Evolutionary conservation across 2,888 invertebrate genomes (phyloP).

Genomic region (Yponomeuta malinellus): DNA sequence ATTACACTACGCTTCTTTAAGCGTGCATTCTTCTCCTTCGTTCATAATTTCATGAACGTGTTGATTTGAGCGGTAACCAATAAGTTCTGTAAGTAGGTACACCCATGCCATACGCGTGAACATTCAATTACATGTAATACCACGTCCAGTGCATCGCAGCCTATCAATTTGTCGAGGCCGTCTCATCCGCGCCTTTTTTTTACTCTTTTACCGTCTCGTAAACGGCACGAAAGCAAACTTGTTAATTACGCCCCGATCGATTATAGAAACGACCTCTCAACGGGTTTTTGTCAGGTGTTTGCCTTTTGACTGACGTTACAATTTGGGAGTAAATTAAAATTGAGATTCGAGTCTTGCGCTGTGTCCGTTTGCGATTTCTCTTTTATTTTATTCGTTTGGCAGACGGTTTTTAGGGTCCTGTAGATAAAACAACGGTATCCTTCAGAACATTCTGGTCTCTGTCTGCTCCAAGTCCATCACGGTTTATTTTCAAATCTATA

Average conservation of each 20-base stretch:
- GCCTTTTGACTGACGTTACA: constrained; percentile 18
- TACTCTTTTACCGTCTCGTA: constrained; percentile 41
- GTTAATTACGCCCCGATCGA: constrained; percentile 62
- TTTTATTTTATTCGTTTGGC: not conserved
- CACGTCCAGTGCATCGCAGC: constrained; percentile 40
- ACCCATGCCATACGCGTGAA: constrained; percentile 37
- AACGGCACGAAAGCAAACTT: constrained; percentile 62
- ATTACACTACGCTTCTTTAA: too few relatives aligned
- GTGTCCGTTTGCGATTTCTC: not conserved
- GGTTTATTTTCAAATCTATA: too few relatives aligned
- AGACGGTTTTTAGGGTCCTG: not conserved
- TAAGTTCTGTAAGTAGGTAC: not conserved
- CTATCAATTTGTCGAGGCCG: constrained; percentile 49
- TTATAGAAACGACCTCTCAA: constrained; percentile 51
- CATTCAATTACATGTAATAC: constrained; percentile 64
- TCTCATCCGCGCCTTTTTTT: constrained; percentile 5
- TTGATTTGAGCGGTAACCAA: not conserved
- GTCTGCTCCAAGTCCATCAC: too few relatives aligned
- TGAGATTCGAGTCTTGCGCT: constrained; percentile 7
- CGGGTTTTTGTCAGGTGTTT: constrained; percentile 14
- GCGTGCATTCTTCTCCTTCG: too few relatives aligned
- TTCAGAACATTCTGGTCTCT: too few relatives aligned
- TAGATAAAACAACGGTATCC: too few relatives aligned
- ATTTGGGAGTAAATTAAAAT: constrained; percentile 15
- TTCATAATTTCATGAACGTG: not conserved